Percentiles rank a stretch among this genome's conserved stretches.
phyloP scores from a whole-genome alignment of 2,113 vertebrate genomes.

The Neodontobutis hainanensis region DNA sequence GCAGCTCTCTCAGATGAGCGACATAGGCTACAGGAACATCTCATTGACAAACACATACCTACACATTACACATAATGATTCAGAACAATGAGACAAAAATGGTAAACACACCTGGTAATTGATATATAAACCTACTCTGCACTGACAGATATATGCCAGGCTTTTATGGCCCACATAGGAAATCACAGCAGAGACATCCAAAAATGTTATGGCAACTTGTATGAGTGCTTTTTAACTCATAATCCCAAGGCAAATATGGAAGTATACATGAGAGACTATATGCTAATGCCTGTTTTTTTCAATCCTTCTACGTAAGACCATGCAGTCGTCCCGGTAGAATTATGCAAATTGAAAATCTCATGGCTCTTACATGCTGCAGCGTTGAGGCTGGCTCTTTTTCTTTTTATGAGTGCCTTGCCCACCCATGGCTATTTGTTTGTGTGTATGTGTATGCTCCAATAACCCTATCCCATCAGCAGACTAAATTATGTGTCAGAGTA shows the following conservation, averaged over 20 bases:
- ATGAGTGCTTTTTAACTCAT: neutral
- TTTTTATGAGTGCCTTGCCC: constrained; percentile 44
- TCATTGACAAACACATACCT: constrained; percentile 36
- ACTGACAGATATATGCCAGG: neutral
- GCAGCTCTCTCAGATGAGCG: constrained; percentile 46
- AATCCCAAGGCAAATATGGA: neutral
- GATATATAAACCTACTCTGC: neutral
- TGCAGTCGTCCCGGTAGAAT: constrained; percentile 39
- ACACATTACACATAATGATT: constrained; percentile 10
- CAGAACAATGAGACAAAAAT: too few relatives aligned
- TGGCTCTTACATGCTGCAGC: constrained; percentile 34
- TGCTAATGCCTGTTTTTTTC: constrained; percentile 14
- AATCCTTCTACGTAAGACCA: constrained; percentile 7
- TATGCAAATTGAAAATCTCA: constrained; percentile 55
- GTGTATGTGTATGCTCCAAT: constrained; percentile 9
- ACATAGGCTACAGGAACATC: constrained; percentile 49
- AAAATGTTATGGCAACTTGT: constrained; percentile 3
- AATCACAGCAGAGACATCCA: constrained; percentile 12
- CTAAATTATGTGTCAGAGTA: constrained; percentile 48
- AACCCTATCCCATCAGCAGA: constrained; percentile 41
- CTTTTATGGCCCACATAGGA: neutral
- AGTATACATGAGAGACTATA: constrained; percentile 4
- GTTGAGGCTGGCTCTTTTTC: constrained; percentile 32
- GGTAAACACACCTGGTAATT: neutral
- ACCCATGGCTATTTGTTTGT: constrained; percentile 16